These are phyloP conservation scores for Megastigmus dorsalis DNA, from an alignment of 2,888 invertebrate species.

Conservation along the genomic window DNA sequence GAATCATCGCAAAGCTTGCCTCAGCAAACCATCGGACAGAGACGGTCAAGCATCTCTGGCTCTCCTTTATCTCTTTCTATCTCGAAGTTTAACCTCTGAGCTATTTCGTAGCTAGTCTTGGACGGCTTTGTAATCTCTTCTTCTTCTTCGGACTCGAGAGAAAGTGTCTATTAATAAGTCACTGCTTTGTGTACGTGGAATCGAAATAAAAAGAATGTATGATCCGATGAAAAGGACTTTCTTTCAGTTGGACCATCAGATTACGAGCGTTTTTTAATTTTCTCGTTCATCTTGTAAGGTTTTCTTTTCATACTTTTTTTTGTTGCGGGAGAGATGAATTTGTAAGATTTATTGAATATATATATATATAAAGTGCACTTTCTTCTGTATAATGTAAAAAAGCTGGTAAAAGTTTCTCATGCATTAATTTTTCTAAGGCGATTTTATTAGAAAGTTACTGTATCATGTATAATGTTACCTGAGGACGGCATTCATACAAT, in stretches of 20 bases:
- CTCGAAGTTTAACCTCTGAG: not conserved
- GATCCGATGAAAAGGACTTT: constrained; percentile 1
- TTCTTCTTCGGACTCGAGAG: not conserved
- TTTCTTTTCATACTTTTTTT: not conserved
- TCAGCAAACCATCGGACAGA: too few relatives aligned
- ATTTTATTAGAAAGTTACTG: too few relatives aligned
- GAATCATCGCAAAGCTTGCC: too few relatives aligned
- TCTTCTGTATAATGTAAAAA: too few relatives aligned
- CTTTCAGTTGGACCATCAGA: not conserved
- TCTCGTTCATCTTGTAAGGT: not conserved
- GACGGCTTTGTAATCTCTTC: not conserved
- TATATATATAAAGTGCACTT: too few relatives aligned
- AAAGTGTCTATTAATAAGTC: constrained; percentile 32
- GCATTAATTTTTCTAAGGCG: too few relatives aligned
- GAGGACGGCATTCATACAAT: too few relatives aligned
- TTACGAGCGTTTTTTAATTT: not conserved
- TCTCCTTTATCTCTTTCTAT: not conserved
- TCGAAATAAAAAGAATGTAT: not conserved
- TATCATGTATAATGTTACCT: too few relatives aligned
- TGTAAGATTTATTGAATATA: too few relatives aligned
- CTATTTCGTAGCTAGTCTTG: not conserved
- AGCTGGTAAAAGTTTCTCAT: too few relatives aligned
- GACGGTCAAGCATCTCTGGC: too few relatives aligned
- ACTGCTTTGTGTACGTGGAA: not conserved
- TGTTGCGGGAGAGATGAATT: too few relatives aligned